These are phyloP conservation scores for Myotis planiceps DNA, from an alignment of 2,797 vertebrate species.

Conservation along the genomic window DNA sequence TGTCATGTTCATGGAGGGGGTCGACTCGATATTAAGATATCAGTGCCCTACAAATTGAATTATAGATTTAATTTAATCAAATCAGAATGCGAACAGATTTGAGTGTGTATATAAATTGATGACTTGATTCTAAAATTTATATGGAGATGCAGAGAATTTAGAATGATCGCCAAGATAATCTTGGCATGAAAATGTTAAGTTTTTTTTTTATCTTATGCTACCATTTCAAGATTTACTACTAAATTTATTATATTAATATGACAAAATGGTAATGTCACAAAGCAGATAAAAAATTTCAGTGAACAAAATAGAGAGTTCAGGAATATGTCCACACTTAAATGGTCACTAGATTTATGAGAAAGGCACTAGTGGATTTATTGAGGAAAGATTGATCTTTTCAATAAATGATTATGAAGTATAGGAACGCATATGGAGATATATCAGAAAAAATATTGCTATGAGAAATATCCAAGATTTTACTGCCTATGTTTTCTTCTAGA, in stretches of 20 bases:
- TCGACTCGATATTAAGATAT: background rate
- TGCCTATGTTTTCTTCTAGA: background rate
- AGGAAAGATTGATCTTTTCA: background rate
- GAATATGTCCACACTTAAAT: background rate
- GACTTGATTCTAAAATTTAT: background rate
- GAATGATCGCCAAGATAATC: background rate
- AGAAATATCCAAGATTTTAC: background rate
- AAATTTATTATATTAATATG: background rate
- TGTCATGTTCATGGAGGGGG: background rate
- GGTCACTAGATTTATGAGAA: background rate
- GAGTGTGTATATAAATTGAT: background rate
- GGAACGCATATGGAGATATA: background rate
- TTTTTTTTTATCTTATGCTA: conserved; percentile 11
- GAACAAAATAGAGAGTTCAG: background rate
- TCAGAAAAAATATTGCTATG: background rate
- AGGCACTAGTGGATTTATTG: background rate
- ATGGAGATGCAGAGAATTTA: background rate
- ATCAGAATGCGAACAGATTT: background rate
- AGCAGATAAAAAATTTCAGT: background rate
- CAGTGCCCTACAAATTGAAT: background rate
- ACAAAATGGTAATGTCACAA: background rate
- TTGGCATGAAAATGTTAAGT: background rate
- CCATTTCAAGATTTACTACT: background rate
- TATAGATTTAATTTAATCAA: background rate
- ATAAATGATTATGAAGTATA: background rate